Evolutionary conservation across 1,140 invertebrate species (phyloP), one percentile per base, ranked within the genome.

Genomic region (Aradophagus sp.): DNA sequence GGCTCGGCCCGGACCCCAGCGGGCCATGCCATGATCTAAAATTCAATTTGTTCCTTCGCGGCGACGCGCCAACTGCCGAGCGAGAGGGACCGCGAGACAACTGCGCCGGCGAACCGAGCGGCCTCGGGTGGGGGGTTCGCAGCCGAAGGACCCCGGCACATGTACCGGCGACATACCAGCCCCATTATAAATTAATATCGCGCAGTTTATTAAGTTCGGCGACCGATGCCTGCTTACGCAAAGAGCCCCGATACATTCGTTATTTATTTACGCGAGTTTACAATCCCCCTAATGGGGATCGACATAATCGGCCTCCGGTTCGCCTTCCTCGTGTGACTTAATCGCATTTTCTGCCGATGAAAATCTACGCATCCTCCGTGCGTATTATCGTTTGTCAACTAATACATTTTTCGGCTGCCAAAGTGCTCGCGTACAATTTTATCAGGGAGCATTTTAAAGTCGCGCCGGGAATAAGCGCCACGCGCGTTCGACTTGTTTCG

Each of bases 21-120:
- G 78, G 77, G 77, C 73, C 81, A 82, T 75, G 80, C 78, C 80
- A 81, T 80, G 81, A 86, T 86, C 83, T 81, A 83, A 85, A 86
- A 86, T 86, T 86, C 82, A 86, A 86, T 86, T 86, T 86, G 83
- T 84, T 83, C 80, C 84, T 84, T 80, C 78, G 80, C 39, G 47
- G 62, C 47, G 55, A 72, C 70, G 73, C 74, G 70, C 63, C 63
- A 67, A 58, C 53, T 67, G 58, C 65, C 73, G 68, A 73, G 66
- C 52, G 75, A 61, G 65, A 75, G 4, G 11, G 27, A 29, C 38
- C 27, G 38, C 71, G 47, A 63, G 32, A 34, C 31, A 16, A 19
- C 42, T 27, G 26, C 20, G 20, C 20, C 20, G 20, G 20, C 4
- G 20, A 23, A 23, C 20, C 20, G 20, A 8, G 20, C 70, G 38